A percentile compares a stretch with the other conserved stretches of the same genome.
Conservation (phyloP, 2,888 invertebrate species). For the Drosophila borborema region DNA sequence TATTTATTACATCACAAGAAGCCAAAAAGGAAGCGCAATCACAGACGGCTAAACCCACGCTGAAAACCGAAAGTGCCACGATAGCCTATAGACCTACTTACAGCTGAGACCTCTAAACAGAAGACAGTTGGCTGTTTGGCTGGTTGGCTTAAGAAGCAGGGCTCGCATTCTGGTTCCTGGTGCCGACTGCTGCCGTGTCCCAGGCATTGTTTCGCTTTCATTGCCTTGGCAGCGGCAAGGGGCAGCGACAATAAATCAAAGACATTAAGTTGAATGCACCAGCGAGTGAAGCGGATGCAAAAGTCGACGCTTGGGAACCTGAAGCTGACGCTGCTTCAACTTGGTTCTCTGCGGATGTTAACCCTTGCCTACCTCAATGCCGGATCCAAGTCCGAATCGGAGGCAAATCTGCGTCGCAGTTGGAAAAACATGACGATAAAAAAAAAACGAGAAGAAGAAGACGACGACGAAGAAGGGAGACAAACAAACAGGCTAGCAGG, state of each 20-base stretch:
- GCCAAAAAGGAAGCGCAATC: slow-evolving; percentile 57
- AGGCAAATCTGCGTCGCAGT: slow-evolving; percentile 67
- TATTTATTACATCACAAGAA: slow-evolving; percentile 76
- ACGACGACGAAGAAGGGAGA: slow-evolving; percentile 15
- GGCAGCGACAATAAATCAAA: slow-evolving; percentile 78
- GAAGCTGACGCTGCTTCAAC: slow-evolving; percentile 25
- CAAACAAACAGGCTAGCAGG: slow-evolving; percentile 18
- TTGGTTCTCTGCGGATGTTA: slow-evolving; percentile 30
- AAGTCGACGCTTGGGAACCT: slow-evolving; percentile 75
- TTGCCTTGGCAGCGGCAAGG: slow-evolving; percentile 51
- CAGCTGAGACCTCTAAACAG: slow-evolving; percentile 28
- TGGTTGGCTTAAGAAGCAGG: slow-evolving; percentile 50
- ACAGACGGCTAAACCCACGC: slow-evolving; percentile 41
- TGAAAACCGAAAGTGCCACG: slow-evolving; percentile 74
- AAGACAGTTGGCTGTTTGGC: slow-evolving; percentile 38
- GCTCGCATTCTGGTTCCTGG: slow-evolving; percentile 53
- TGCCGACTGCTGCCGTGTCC: slow-evolving; percentile 11
- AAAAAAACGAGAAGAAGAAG: background rate
- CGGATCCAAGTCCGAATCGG: slow-evolving; percentile 57
- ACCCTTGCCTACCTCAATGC: slow-evolving; percentile 68
- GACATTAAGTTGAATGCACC: slow-evolving; percentile 78
- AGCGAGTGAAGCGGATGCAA: slow-evolving; percentile 69
- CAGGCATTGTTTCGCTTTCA: slow-evolving; percentile 81
- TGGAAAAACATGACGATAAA: slow-evolving; percentile 30
- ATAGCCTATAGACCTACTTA: slow-evolving; percentile 82